Base-by-base conservation (phyloP, 2,888 invertebrate species). In the Sarcophaga rosellei region DNA sequence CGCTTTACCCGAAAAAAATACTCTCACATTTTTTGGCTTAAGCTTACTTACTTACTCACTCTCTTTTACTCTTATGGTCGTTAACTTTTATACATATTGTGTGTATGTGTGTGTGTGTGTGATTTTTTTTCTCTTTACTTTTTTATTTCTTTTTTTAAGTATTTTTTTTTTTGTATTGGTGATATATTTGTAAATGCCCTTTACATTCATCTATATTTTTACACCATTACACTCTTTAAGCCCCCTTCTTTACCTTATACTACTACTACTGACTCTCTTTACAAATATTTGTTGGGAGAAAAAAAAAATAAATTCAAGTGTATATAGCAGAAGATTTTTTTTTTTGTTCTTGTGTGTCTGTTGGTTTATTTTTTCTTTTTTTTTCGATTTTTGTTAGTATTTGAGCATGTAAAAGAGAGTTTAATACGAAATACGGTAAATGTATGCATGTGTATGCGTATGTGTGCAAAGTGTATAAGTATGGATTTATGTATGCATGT, bases 1-100 rank as follows among this genome's bases (percentile, higher is more conserved):
- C 80, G 86, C 85, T 80, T 76, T 81, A 23, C 76, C 65, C 61
- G 75, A 74, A 73, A 84, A 78, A 86, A 15, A 53, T 17, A 53
- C 78, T 83, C 83, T 84, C 84, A 87, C 74, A 84, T 69, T 85
- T 85, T 84, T 81, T 76, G 84, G 74, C 66, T 75, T 77, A 69
- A 79, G 66, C 25, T 17, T 59, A 70, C 72, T 59, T 63, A 82
- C 79, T 80, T 70, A 81, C 84, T 86, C 86, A 83, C 87, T 82
- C 86, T 86, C 84, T 87, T 86, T 88, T 84, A 73, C 87, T 85
- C 82, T 87, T 88, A 84, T 82, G 84, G 87, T 87, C 85, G 87
- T 87, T 87, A 87, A 87, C 85, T 82, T 85, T 82, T 85, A 73
- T 85, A 47, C 66, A 25, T 47, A 68, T 70, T 59, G 35, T 3